These are phyloP conservation scores for Acromyrmex heyeri DNA, from an alignment of 1,140 invertebrate genomes.

Conservation along the genomic window DNA sequence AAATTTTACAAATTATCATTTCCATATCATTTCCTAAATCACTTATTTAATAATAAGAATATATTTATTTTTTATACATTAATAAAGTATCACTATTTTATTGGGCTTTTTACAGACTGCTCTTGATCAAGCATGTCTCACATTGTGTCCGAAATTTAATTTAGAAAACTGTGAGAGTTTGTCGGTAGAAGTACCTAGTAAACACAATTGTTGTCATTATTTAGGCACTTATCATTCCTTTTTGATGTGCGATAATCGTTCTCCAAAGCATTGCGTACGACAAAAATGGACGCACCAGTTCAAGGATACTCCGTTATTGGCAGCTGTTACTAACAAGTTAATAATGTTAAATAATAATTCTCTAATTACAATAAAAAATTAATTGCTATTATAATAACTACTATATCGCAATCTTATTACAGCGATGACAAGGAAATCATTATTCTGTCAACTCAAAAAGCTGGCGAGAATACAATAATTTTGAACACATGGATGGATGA, in stretches of 20 bases:
- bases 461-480: constrained; percentile 79
- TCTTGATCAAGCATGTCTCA: constrained; percentile 75
- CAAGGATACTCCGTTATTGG: constrained; percentile 79
- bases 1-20: constrained; percentile 18
- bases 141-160: constrained; percentile 79
- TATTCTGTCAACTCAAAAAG: constrained; percentile 79
- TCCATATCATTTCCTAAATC: background rate
- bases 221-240: constrained; percentile 81
- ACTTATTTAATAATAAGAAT: constrained; percentile 5
- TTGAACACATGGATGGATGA: constrained; percentile 81
- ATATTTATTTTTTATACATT: constrained; percentile 16
- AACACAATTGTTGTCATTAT: constrained; percentile 78
- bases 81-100: background rate
- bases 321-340: constrained; percentile 74
- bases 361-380: constrained; percentile 19
- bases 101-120: constrained; percentile 67
- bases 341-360: constrained; percentile 7
- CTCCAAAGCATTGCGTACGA: constrained; percentile 72
- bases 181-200: constrained; percentile 76
- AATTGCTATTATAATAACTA: background rate
- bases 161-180: constrained; percentile 82
- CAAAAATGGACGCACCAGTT: constrained; percentile 86
- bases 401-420: constrained; percentile 46
- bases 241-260: constrained; percentile 81
- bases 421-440: constrained; percentile 81